phyloP scores from a whole-genome alignment of 2,113 vertebrate genomes.

The Phyllostomus hastatus region DNA sequence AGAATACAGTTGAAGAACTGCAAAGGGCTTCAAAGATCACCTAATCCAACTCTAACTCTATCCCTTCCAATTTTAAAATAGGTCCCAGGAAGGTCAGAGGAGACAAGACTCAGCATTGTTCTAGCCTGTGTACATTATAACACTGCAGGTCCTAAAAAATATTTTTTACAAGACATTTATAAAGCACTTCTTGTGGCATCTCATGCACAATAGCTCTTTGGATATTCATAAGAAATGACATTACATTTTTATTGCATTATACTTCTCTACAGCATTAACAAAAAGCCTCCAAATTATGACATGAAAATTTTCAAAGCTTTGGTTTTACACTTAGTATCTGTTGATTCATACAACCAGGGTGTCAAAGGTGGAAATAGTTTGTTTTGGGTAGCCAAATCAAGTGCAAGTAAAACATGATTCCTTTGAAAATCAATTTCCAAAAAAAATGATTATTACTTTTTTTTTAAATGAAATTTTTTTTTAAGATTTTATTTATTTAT shows the following conservation, averaged over 20 bases:
- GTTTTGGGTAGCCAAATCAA: constrained; percentile 32
- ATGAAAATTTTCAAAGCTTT: background rate
- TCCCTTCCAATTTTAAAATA: background rate
- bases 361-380: background rate
- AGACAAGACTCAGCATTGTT: background rate
- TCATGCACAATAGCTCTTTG: background rate
- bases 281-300: background rate
- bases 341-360: background rate
- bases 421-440: constrained; percentile 27
- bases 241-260: background rate
- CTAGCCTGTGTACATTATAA: background rate
- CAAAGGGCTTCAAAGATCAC: background rate
- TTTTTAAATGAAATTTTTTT: too few species aligned
- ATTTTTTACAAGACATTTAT: background rate
- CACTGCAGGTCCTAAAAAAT: background rate
- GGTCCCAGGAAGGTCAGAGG: background rate
- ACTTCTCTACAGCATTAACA: background rate
- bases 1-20: constrained; percentile 29
- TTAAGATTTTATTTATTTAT: too few species aligned
- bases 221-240: background rate
- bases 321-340: background rate
- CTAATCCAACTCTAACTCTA: background rate
- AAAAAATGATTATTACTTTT: background rate
- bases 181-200: background rate
- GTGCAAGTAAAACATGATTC: background rate